Evolutionary conservation across 1,140 invertebrate genomes (phyloP), one percentile per base, ranked within the genome.

Genomic region (Panulirus ornatus): DNA sequence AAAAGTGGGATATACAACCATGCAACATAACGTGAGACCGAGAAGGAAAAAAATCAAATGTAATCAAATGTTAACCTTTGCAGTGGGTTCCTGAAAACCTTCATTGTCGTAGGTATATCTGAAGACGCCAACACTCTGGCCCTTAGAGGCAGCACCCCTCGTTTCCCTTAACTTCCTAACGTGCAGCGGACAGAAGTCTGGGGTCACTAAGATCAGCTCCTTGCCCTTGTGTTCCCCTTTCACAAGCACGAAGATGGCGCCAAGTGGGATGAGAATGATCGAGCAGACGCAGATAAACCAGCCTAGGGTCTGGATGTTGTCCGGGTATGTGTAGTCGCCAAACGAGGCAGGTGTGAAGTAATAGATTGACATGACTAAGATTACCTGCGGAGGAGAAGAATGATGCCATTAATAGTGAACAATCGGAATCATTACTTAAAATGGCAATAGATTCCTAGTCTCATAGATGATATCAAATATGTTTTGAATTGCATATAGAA

Each of bases 201-300:
- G 70, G 0, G 82, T 81, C 2, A 86, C 71, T 47, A 3, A 54
- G 11, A 91, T 2, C 22, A 91, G 86, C 11, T 91, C 86, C 40
- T 36, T 88, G 9, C 86, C 85, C n/a, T 47, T 88, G 71, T 91
- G 54, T 6, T 76, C 34, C 8, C 87, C 78, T 63, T 88, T 88
- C 2, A 66, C 27, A 14, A 88, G 14, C 8, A 71, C 81, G 27
- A 87, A 92, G 30, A 85, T 58, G 8, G 75, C 75, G 0, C 88
- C 84, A 22, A 92, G 81, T 16, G 95, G 95, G 88, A 95, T 95
- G 88, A 94, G 93, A 1, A 94, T 92, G 63, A 95, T 94, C 30
- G 95, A 95, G 6, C 94, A 94, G 40, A 95, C 83, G 2, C 94
- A 94, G 92, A 95, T 94, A 70, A 95, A 93, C 93, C 94, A 95